Conservation (phyloP, 2,113 vertebrate species). For the Sander vitreus region DNA sequence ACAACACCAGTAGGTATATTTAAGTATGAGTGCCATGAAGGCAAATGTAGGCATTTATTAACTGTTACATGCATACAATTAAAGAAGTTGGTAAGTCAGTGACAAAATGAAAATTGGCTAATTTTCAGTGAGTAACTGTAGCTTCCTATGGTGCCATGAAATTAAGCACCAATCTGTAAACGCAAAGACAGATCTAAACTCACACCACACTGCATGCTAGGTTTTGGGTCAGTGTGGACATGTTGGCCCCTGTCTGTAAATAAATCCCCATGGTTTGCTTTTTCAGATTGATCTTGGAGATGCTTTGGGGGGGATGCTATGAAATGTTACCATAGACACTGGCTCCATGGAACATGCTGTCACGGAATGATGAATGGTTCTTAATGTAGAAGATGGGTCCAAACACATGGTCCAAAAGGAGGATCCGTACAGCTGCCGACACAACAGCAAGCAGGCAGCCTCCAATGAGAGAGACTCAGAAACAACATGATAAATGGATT, state of each 20-base stretch:
- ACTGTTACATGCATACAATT: background rate
- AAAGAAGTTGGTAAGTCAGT: background rate
- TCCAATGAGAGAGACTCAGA: slow-evolving; percentile 72
- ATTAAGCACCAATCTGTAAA: too few relatives aligned
- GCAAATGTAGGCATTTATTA: background rate
- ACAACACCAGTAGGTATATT: background rate
- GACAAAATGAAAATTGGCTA: too few relatives aligned
- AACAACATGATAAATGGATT: background rate
- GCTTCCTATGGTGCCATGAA: too few relatives aligned
- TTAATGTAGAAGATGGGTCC: slow-evolving; percentile 94
- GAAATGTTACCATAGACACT: slow-evolving; percentile 89
- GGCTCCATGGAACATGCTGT: slow-evolving; percentile 86
- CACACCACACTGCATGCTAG: background rate
- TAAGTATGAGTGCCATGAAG: too few relatives aligned
- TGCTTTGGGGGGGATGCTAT: too few relatives aligned
- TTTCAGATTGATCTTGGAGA: too few relatives aligned
- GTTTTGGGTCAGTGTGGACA: background rate
- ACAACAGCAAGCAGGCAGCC: slow-evolving; percentile 88
- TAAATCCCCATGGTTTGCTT: background rate
- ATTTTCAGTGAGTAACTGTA: too few relatives aligned
- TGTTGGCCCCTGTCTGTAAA: background rate
- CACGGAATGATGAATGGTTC: slow-evolving; percentile 85
- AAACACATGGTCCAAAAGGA: slow-evolving; percentile 89
- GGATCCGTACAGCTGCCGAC: slow-evolving; percentile 88
- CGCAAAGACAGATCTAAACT: too few relatives aligned